These are phyloP conservation scores for Drosophila kepulauana DNA, from an alignment of 1,140 invertebrate species.

Conservation along the genomic window DNA sequence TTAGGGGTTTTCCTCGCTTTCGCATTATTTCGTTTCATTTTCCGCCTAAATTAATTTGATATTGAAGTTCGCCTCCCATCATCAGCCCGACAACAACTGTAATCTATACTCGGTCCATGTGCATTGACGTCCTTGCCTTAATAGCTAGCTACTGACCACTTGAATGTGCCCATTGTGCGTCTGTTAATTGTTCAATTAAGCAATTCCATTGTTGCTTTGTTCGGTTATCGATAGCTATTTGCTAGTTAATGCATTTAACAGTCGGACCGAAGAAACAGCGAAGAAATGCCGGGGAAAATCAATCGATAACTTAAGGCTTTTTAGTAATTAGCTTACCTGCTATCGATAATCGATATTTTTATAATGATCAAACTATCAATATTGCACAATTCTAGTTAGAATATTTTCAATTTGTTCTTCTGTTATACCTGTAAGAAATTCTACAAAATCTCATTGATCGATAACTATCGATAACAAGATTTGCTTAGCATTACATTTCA, in stretches of 20 bases:
- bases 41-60: constrained; percentile 76
- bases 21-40: constrained; percentile 40
- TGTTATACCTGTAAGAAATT: no score
- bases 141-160: constrained; percentile 29
- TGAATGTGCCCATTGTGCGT: constrained; percentile 55
- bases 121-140: not conserved
- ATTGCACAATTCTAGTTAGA: no score
- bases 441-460: not conserved
- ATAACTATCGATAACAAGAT: constrained; percentile 20
- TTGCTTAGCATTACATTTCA: not conserved
- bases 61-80: constrained; percentile 43
- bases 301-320: constrained; percentile 3
- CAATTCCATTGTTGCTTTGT: constrained; percentile 68
- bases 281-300: no score
- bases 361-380: no score
- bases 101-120: constrained; percentile 49
- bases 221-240: constrained; percentile 43
- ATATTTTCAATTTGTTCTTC: no score
- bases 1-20: constrained; percentile 3
- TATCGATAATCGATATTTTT: no score
- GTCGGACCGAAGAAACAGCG: not conserved
- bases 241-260: constrained; percentile 28
- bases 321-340: no score
- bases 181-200: constrained; percentile 82
- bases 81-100: constrained; percentile 31